Conservation (phyloP, 2,888 invertebrate species). For the Ormyrus rosae region DNA sequence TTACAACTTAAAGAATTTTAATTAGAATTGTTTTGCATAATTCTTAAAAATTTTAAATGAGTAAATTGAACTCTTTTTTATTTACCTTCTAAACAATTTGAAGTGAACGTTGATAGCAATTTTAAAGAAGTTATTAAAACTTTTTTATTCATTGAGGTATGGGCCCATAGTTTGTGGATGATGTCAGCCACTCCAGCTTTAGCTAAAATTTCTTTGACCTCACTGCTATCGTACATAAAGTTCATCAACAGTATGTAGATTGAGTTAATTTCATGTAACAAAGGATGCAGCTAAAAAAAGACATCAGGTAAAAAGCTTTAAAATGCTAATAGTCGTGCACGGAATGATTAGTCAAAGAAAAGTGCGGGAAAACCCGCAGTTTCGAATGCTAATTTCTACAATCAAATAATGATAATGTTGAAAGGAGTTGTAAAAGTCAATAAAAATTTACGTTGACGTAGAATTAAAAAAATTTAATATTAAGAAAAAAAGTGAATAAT, state of each 20-base stretch:
- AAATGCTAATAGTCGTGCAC: constrained; percentile 12
- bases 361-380: constrained; percentile 27
- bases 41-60: no score
- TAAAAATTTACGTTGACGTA: constrained; percentile 1
- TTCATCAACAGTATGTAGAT: constrained; percentile 79
- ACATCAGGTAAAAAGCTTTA: constrained; percentile 20
- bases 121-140: constrained; percentile 78
- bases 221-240: constrained; percentile 78
- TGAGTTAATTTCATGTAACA: constrained; percentile 79
- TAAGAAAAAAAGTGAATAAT: background rate
- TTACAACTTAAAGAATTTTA: no score
- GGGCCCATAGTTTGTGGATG: constrained; percentile 82
- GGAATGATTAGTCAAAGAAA: constrained; percentile 13
- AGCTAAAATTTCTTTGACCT: constrained; percentile 79
- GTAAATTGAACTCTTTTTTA: background rate
- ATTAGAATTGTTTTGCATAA: no score
- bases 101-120: constrained; percentile 81
- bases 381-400: constrained; percentile 29
- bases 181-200: constrained; percentile 79
- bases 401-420: constrained; percentile 17
- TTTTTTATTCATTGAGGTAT: constrained; percentile 80
- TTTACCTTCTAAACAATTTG: constrained; percentile 80
- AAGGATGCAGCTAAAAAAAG: constrained; percentile 74
- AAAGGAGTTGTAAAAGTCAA: background rate
- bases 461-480: background rate